Percentiles rank a stretch among this genome's conserved stretches.
Evolutionary conservation across 2,888 invertebrate genomes (phyloP).

Genomic region (Mechanitis messenoides): DNA sequence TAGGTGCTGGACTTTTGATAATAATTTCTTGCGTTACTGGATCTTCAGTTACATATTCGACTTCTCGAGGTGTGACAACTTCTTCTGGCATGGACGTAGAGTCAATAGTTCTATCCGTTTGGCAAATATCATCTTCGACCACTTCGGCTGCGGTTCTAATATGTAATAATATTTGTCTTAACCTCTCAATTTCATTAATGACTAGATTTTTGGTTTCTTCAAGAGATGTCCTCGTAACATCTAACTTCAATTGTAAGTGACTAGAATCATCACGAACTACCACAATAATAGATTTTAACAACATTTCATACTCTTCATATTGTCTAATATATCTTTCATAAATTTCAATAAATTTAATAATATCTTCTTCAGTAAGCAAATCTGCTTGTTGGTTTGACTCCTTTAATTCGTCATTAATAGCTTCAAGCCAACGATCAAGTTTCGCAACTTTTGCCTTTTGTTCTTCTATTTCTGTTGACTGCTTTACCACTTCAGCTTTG

Average conservation of each 20-base stretch:
- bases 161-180: slow-evolving; percentile 66
- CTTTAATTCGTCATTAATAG: slow-evolving; percentile 68
- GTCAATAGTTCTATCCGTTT: slow-evolving; percentile 80
- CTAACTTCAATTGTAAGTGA: slow-evolving; percentile 74
- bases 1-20: neutral
- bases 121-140: slow-evolving; percentile 67
- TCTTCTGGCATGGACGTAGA: slow-evolving; percentile 85
- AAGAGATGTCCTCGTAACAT: slow-evolving; percentile 74
- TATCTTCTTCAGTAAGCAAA: slow-evolving; percentile 57
- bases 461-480: slow-evolving; percentile 58
- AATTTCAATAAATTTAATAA: slow-evolving; percentile 65
- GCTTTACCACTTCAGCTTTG: slow-evolving; percentile 59
- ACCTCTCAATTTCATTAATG: slow-evolving; percentile 75
- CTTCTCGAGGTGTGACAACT: slow-evolving; percentile 65
- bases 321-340: slow-evolving; percentile 67
- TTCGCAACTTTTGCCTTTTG: slow-evolving; percentile 60
- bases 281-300: slow-evolving; percentile 64
- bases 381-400: slow-evolving; percentile 60
- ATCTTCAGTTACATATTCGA: slow-evolving; percentile 37
- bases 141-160: slow-evolving; percentile 55
- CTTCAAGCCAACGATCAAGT: slow-evolving; percentile 70
- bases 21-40: neutral
- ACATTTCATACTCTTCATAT: slow-evolving; percentile 66
- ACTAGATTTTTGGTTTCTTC: slow-evolving; percentile 79
- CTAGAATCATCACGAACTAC: slow-evolving; percentile 68